Evolutionary conservation across 1,140 invertebrate species (phyloP), one percentile per base, ranked within the genome.

Genomic region (Plutomurus gul): DNA sequence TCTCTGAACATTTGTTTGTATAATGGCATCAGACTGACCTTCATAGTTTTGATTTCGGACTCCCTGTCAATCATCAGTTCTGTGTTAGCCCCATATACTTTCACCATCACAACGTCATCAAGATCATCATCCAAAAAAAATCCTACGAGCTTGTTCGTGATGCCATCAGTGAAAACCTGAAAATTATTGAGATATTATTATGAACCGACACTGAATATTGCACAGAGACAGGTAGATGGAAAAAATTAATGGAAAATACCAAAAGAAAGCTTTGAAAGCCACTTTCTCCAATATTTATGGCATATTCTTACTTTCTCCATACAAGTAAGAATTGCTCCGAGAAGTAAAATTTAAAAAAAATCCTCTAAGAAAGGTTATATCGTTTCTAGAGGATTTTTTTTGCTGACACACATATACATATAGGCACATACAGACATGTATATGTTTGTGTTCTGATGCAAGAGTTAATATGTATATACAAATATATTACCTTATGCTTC

Each of bases 61-160:
- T 92, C 90, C 84, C 96, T 89, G 88, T 99, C 94, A 85, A 99
- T 97, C 76, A 99, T 90, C 79, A 95, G 87, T 86, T 98, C 96
- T 0, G 96, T 97, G 86, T 96, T 96, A 80, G 94, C 90, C 8
- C 97, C 97, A 90, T 98, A 99, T 80, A 99, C 90, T 83, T 96
- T 90, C 16, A 98, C 90, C 3, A 99, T 88, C 0, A 98, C 89
- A 84, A 95, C 91, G 83, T 95, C 91, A 75, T 87, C 84, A n/a
- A 82, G 82, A 84, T 92, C 88, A 82, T 89, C 85, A 76, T 88
- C 86, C 33, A 87, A 81, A 78, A 89, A 94, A 83, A 95, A 93
- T 30, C 93, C 94, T 56, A 98, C 89, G 78, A 99, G 89, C 87
- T 94, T 95, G 88, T 99, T 99, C 65, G 96, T 97, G 73, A 97